These are phyloP conservation scores for Phenganax stokvisi DNA, from an alignment of 92 coral and sea anemone species.

Conservation along the genomic window DNA sequence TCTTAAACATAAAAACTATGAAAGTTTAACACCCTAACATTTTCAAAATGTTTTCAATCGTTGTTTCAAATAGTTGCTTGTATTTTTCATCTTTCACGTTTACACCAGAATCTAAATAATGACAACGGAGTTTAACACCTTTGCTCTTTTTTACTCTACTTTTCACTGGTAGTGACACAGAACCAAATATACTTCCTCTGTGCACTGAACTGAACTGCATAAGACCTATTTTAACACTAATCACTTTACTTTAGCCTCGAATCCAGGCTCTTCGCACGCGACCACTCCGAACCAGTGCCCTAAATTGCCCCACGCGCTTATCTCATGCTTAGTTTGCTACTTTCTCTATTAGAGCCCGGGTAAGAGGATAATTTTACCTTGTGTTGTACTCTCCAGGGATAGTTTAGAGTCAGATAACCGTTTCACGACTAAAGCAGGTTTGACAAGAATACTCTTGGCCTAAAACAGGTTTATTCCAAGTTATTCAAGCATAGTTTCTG, in stretches of 20 bases:
- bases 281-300: no score
- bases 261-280: no score
- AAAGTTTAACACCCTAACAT: constrained; percentile 22
- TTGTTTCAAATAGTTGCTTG: constrained; percentile 12
- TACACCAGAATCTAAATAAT: constrained; percentile 15
- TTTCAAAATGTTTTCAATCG: constrained; percentile 33
- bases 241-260: no score
- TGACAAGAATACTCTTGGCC: constrained; percentile 39
- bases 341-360: no score
- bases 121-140: no score
- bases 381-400: constrained; percentile 9
- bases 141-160: no score
- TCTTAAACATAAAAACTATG: not conserved
- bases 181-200: not conserved
- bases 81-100: constrained; percentile 16
- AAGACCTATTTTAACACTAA: no score
- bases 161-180: no score
- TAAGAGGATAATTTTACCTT: not conserved
- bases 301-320: no score
- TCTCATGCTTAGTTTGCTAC: no score
- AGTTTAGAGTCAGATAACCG: constrained; percentile 32
- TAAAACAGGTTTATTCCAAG: constrained; percentile 1
- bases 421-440: constrained; percentile 35
- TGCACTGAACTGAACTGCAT: not conserved
- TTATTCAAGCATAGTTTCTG: not conserved